Conservation (phyloP, 2,888 invertebrate species). For the Plagodis pulveraria region DNA sequence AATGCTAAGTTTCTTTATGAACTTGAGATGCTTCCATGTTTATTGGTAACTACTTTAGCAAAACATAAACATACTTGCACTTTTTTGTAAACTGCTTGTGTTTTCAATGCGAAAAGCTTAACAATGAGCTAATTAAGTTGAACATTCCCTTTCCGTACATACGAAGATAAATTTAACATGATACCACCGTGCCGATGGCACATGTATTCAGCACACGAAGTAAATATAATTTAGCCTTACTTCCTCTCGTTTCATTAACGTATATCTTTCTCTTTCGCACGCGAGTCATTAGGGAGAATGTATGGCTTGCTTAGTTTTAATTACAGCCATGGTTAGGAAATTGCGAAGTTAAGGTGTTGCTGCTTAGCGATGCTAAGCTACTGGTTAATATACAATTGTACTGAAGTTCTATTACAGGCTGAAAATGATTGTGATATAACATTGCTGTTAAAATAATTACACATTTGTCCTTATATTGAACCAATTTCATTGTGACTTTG, state of each 20-base stretch:
- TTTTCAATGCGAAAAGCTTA: no score
- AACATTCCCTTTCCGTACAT: slow-evolving; percentile 18
- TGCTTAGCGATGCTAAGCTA: slow-evolving; percentile 16
- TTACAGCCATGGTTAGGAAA: slow-evolving; percentile 63
- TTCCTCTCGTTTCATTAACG: slow-evolving; percentile 49
- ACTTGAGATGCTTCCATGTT: no score
- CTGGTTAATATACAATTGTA: not conserved
- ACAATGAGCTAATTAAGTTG: not conserved
- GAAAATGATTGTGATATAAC: no score
- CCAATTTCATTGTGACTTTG: no score
- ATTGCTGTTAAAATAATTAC: not conserved
- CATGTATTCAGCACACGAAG: slow-evolving; percentile 58
- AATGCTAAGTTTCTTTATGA: no score
- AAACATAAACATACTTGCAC: no score
- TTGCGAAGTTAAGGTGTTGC: slow-evolving; percentile 47
- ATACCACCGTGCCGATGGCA: slow-evolving; percentile 39
- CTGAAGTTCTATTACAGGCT: no score
- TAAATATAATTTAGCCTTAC: slow-evolving; percentile 69
- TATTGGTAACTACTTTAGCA: no score
- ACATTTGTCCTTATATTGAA: no score
- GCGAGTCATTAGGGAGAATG: slow-evolving; percentile 51
- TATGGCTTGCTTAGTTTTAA: slow-evolving; percentile 70
- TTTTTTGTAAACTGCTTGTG: no score
- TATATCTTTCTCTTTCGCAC: slow-evolving; percentile 39
- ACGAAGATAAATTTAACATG: slow-evolving; percentile 21